Conservation (phyloP, 2,888 invertebrate genomes). For the Lepidocyrtinus sp. region DNA sequence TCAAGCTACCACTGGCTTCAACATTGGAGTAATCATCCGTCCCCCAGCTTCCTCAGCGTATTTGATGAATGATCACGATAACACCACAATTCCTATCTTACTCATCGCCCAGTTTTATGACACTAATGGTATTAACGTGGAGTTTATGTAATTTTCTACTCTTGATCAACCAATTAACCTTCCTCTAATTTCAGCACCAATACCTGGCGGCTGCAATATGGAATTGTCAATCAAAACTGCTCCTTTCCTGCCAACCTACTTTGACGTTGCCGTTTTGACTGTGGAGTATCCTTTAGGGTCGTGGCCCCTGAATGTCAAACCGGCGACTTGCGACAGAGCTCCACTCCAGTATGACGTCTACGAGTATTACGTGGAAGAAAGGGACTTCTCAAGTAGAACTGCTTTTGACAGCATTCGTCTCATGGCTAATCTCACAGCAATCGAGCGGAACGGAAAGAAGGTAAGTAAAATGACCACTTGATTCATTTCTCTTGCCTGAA, state of each 20-base stretch:
- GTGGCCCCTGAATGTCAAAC: slow-evolving; percentile 71
- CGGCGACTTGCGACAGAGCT: slow-evolving; percentile 72
- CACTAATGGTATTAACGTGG: slow-evolving; percentile 73
- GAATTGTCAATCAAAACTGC: slow-evolving; percentile 78
- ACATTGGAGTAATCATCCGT: slow-evolving; percentile 76
- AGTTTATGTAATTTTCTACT: background rate
- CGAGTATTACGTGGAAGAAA: slow-evolving; percentile 78
- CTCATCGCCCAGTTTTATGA: slow-evolving; percentile 76
- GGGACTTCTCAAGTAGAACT: slow-evolving; percentile 75
- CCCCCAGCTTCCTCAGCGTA: slow-evolving; percentile 71
- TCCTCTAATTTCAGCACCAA: slow-evolving; percentile 77
- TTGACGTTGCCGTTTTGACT: slow-evolving; percentile 73
- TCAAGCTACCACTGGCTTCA: slow-evolving; percentile 76
- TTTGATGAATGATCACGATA: slow-evolving; percentile 74
- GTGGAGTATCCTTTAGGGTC: slow-evolving; percentile 75
- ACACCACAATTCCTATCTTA: slow-evolving; percentile 71
- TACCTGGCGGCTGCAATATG: slow-evolving; percentile 86
- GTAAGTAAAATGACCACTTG: too few species aligned
- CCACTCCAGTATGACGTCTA: slow-evolving; percentile 76
- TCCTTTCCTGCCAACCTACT: slow-evolving; percentile 76
- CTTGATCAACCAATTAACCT: too few species aligned
- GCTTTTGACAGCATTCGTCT: slow-evolving; percentile 78
- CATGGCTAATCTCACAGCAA: slow-evolving; percentile 78
- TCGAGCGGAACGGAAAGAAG: slow-evolving; percentile 75
- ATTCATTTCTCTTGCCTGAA: too few species aligned